Percentiles rank a stretch among this genome's conserved stretches.
These are phyloP conservation scores for Dolichoris vasculosae DNA, from an alignment of 1,140 invertebrate genomes.

Conservation along the genomic window DNA sequence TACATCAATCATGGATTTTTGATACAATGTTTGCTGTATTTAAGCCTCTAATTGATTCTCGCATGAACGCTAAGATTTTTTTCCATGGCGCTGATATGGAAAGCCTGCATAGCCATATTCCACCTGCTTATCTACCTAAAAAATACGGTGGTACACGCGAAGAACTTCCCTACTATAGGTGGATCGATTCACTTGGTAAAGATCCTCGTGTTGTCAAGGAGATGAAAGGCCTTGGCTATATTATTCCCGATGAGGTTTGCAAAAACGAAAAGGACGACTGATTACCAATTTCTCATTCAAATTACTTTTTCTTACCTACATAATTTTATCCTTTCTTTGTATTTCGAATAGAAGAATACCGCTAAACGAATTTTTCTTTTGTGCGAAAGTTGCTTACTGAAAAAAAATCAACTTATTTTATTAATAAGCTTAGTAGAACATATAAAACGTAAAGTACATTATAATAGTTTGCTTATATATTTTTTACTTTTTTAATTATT, in stretches of 20 bases:
- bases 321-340: neutral
- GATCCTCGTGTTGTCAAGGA: slow-evolving; percentile 79
- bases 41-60: slow-evolving; percentile 81
- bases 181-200: slow-evolving; percentile 80
- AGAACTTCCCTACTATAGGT: slow-evolving; percentile 82
- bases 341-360: neutral
- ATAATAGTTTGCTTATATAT: too few relatives aligned
- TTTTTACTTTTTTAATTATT: too few relatives aligned
- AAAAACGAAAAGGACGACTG: slow-evolving; percentile 9
- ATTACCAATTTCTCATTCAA: neutral
- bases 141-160: slow-evolving; percentile 81
- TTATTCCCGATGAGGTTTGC: slow-evolving; percentile 66
- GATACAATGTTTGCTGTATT: slow-evolving; percentile 85
- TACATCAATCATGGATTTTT: slow-evolving; percentile 87
- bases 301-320: neutral
- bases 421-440: too few relatives aligned
- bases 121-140: slow-evolving; percentile 82
- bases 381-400: too few relatives aligned
- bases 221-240: slow-evolving; percentile 79
- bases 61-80: slow-evolving; percentile 82
- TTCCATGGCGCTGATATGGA: slow-evolving; percentile 85
- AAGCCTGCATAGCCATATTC: slow-evolving; percentile 85
- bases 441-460: too few relatives aligned
- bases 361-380: too few relatives aligned
- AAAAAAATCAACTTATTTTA: too few relatives aligned